These are phyloP conservation scores for Pithys albifrons DNA, from an alignment of 2,113 vertebrate genomes.

Conservation along the genomic window DNA sequence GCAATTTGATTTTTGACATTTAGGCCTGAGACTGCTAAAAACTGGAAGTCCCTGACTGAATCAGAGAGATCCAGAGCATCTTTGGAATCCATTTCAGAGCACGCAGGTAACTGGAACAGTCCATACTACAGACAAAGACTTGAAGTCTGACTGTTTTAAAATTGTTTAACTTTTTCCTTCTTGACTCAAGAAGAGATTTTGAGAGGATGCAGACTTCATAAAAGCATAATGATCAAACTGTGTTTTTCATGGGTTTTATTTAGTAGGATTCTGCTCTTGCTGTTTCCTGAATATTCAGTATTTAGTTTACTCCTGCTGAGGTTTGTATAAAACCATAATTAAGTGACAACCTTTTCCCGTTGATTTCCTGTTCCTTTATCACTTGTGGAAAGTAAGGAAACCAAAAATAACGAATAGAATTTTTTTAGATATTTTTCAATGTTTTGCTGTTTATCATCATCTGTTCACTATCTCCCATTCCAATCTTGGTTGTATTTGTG, in stretches of 20 bases:
- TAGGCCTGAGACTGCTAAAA: slow-evolving; percentile 81
- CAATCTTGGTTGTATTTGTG: not conserved
- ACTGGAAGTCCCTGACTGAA: slow-evolving; percentile 76
- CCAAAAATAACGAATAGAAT: not conserved
- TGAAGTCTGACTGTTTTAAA: not conserved
- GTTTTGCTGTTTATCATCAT: not conserved
- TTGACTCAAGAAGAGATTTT: not conserved
- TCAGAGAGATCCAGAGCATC: slow-evolving; percentile 75
- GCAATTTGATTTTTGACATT: slow-evolving; percentile 30
- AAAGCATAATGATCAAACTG: not conserved
- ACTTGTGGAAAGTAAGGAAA: not conserved
- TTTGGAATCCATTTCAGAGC: slow-evolving; percentile 76
- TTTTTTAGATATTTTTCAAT: not conserved
- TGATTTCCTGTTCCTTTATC: not conserved
- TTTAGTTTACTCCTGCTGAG: not conserved
- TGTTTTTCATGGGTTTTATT: not conserved
- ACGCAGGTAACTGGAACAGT: slow-evolving; percentile 62
- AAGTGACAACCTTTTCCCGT: not conserved
- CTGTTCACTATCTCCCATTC: not conserved
- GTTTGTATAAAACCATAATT: not conserved
- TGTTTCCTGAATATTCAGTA: not conserved
- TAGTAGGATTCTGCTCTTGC: not conserved
- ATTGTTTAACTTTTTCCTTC: not conserved
- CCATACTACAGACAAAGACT: not conserved
- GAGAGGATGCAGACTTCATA: not conserved